Evolutionary conservation across 2,888 invertebrate species (phyloP).

Genomic region (Matsumyia berberina): DNA sequence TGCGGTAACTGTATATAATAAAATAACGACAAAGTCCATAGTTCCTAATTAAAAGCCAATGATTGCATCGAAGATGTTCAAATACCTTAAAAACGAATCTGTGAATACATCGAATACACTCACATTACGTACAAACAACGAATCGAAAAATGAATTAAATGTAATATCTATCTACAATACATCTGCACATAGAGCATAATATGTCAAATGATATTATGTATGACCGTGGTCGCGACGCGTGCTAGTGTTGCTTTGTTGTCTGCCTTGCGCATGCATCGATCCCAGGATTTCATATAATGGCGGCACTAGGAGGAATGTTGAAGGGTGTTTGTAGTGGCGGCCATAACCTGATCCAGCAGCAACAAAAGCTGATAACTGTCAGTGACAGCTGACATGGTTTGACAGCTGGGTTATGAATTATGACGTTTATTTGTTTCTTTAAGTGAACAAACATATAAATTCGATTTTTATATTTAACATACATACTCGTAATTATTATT

Average conservation of each 20-base stretch:
- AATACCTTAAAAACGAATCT: conserved; percentile 29
- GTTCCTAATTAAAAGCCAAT: conserved; percentile 49
- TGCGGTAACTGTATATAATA: conserved; percentile 25
- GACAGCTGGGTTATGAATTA: conserved; percentile 42
- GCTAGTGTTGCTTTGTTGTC: conserved; percentile 37
- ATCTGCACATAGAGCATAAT: conserved; percentile 21
- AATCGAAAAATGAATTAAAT: conserved; percentile 59
- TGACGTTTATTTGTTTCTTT: conserved; percentile 1
- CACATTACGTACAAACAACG: conserved; percentile 43
- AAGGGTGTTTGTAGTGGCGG: conserved; percentile 25
- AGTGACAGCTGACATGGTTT: conserved; percentile 76
- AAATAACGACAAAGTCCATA: conserved; percentile 43
- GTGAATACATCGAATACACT: conserved; percentile 43
- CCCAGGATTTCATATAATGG: conserved; percentile 48
- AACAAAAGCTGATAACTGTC: conserved; percentile 55
- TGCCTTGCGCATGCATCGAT: conserved; percentile 71
- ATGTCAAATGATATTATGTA: conserved; percentile 54
- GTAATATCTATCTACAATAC: conserved; percentile 42
- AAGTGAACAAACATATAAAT: conserved; percentile 20
- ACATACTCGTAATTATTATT: background rate
- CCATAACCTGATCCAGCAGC: conserved; percentile 27
- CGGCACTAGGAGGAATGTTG: conserved; percentile 50
- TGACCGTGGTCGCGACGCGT: conserved; percentile 55
- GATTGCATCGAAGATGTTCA: conserved; percentile 12
- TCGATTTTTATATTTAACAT: background rate